Conservation (phyloP, 2,888 invertebrate species). For the Drosophila glabriapex region DNA sequence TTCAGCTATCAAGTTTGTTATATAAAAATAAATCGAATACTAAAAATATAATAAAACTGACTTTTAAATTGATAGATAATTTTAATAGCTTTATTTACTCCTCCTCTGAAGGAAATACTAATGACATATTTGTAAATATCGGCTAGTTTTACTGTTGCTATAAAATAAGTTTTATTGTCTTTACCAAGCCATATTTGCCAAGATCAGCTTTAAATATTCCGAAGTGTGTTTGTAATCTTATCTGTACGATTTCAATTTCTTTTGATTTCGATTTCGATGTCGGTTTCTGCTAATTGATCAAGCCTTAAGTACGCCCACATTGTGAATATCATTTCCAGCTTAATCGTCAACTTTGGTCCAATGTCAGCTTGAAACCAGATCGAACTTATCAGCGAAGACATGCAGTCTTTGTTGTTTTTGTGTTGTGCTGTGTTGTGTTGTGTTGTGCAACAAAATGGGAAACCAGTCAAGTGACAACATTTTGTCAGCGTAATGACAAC, state of each 20-base stretch:
- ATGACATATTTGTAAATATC: background rate
- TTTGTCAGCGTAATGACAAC: slow-evolving; percentile 63
- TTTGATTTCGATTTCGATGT: slow-evolving; percentile 33
- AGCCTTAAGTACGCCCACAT: slow-evolving; percentile 48
- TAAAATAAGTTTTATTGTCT: background rate
- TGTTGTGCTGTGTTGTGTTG: slow-evolving; percentile 46
- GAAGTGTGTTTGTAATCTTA: slow-evolving; percentile 40
- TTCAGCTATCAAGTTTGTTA: background rate
- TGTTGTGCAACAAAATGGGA: slow-evolving; percentile 65
- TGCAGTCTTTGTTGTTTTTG: slow-evolving; percentile 42
- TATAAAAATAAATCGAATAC: background rate
- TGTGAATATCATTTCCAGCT: background rate
- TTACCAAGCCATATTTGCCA: background rate
- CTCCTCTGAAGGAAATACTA: background rate
- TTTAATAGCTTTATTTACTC: background rate
- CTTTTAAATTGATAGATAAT: background rate
- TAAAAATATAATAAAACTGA: background rate
- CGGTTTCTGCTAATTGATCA: slow-evolving; percentile 13
- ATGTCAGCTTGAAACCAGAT: slow-evolving; percentile 43
- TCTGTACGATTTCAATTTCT: slow-evolving; percentile 38
- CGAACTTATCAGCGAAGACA: slow-evolving; percentile 44
- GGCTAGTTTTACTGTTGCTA: background rate
- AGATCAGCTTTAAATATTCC: background rate
- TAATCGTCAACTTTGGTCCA: slow-evolving; percentile 14
- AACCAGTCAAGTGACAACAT: slow-evolving; percentile 74